Evolutionary conservation across 2,888 invertebrate genomes (phyloP), one percentile per base, ranked within the genome.

Genomic region (Nysson spinosus): DNA sequence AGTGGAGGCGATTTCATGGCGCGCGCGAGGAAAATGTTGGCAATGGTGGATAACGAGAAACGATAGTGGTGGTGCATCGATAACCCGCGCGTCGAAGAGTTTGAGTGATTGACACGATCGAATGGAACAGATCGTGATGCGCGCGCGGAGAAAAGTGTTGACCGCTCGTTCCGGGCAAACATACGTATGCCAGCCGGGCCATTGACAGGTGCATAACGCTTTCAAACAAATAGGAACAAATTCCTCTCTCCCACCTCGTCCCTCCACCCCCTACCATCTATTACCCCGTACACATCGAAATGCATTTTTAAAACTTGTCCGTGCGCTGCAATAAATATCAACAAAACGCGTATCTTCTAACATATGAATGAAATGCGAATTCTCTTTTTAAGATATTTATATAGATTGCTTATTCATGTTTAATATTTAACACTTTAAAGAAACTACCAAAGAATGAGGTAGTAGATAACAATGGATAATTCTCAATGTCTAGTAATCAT

Each of bases 31-130:
- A 61, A 40, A 50, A 43, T 50, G 57, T 42, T 55, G 49, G 32
- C 32, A 30, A 55, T 46, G 72, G 55, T 52, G n/a, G n/a, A n/a
- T n/a, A n/a, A n/a, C n/a, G n/a, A n/a, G n/a, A n/a, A n/a, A n/a
- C n/a, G n/a, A n/a, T n/a, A n/a, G n/a, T n/a, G 55, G 61, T 32
- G 64, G 72, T 63, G 69, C 69, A 65, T 74, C 78, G 78, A 79
- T 77, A 78, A 75, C 77, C 76, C 68, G 73, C 71, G 71, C 69
- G 69, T 71, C 72, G 75, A 80, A 78, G 73, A 80, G 72, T 77
- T 77, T 72, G 81, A 81, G 65, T 82, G 82, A 83, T 82, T 82
- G 82, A 81, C 82, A 75, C 75, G 71, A 72, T 74, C 72, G 77
- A 70, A 69, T 67, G 72, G 66, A 77, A 79, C 72, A 73, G 76